Evolutionary conservation across 2,797 vertebrate species (phyloP), one percentile per base, ranked within the genome.

Genomic region (Eptatretus atami): DNA sequence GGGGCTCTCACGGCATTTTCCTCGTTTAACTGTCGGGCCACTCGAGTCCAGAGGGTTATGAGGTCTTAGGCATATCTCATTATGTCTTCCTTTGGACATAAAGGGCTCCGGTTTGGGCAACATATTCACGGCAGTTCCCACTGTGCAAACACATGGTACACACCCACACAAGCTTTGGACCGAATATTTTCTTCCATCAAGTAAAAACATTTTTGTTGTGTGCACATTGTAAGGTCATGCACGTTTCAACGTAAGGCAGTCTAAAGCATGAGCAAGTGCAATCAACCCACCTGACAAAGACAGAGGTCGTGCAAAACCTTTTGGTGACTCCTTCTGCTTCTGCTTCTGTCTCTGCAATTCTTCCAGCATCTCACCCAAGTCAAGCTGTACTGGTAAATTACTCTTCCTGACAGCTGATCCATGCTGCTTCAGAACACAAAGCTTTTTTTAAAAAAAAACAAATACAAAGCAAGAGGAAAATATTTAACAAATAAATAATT

Each of bases 351-450:
- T 88, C 73, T 92, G 87, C 68, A 98, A 76, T 68, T 87, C 90
- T 65, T 86, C 87, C 66, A 98, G 70, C 86, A 98, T 96, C 69
- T 96, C 92, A 1, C 90, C 92, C 68, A 98, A 74, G 69, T 98
- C 92, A 53, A 98, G 68, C 77, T 93, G 85, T 1, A 95, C 86
- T 1, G 83, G 86, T 3, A 83, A 82, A 73, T 94, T 90, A 68
- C 83, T 98, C 74, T 95, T 95, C 73, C 90, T 98, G 60, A 86
- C 88, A 65, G 92, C 83, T 15, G 86, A 85, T 75, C 96, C 96
- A 65, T 81, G 87, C 69, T 94, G 76, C 6, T 60, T 15, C 24
- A 60, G 6, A 60, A 60, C 24, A 60, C 24, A n/a, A 60, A 60
- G 10, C 15, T 60, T 60, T 19, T 19, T 19, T 19, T 2, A 19